Conservation (phyloP, 2,888 invertebrate genomes). For the Noctuana brunneofusca region DNA sequence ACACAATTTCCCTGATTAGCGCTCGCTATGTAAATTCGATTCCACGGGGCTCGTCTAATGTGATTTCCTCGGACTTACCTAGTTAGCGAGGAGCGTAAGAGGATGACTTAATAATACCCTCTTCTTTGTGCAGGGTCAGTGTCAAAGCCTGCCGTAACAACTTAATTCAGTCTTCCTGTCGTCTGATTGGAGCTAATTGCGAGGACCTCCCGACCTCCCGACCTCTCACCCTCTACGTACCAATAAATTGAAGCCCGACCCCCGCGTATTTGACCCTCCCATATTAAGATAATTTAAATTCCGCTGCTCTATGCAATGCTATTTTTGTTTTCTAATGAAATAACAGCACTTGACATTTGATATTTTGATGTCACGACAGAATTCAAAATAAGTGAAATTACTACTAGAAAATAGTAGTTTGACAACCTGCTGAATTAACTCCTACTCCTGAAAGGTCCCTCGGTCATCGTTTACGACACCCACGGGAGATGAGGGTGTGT, state of each 20-base stretch:
- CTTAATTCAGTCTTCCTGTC: slow-evolving; percentile 65
- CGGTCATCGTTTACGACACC: neutral
- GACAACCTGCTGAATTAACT: neutral
- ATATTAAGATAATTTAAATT: slow-evolving; percentile 28
- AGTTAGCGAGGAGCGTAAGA: slow-evolving; percentile 31
- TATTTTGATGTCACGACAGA: slow-evolving; percentile 2
- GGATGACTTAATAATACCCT: slow-evolving; percentile 34
- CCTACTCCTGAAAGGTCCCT: neutral
- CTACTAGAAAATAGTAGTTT: neutral
- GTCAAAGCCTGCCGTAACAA: slow-evolving; percentile 50
- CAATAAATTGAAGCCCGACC: slow-evolving; percentile 57
- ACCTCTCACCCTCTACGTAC: slow-evolving; percentile 53
- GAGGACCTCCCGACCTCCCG: slow-evolving; percentile 48
- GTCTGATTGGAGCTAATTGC: slow-evolving; percentile 69
- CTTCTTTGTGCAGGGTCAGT: slow-evolving; percentile 42
- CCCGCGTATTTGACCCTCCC: slow-evolving; percentile 46
- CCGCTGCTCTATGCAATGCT: slow-evolving; percentile 14
- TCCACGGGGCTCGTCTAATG: slow-evolving; percentile 27
- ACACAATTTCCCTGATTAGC: slow-evolving; percentile 28
- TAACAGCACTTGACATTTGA: neutral
- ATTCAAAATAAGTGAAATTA: neutral
- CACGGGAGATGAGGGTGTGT: neutral
- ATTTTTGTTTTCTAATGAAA: slow-evolving; percentile 7
- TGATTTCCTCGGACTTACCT: slow-evolving; percentile 33
- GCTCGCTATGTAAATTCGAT: slow-evolving; percentile 30